phyloP scores from a whole-genome alignment of 23 tunicate species.

The Diplosoma virens region DNA sequence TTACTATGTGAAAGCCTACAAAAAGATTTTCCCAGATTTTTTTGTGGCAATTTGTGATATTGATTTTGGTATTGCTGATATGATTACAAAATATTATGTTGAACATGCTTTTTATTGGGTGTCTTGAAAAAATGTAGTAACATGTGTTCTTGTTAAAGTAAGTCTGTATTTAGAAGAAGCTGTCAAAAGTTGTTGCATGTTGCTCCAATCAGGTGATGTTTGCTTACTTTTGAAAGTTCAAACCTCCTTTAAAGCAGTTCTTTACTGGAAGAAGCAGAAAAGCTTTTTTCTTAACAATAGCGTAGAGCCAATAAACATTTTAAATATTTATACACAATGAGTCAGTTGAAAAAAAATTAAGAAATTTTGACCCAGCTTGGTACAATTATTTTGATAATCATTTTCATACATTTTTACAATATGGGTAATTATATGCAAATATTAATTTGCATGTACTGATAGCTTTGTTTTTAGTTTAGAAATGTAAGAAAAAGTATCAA shows the following conservation, averaged over 20 bases:
- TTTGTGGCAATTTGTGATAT: too few relatives aligned
- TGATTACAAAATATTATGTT: background rate
- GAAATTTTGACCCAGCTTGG: background rate
- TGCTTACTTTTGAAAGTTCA: slow-evolving; percentile 1
- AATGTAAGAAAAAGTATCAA: too few relatives aligned
- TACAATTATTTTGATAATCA: slow-evolving; percentile 7
- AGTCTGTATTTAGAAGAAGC: slow-evolving; percentile 5
- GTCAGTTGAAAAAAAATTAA: slow-evolving; percentile 10
- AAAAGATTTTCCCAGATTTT: too few relatives aligned
- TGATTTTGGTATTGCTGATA: background rate
- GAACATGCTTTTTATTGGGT: slow-evolving; percentile 21
- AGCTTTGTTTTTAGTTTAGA: too few relatives aligned
- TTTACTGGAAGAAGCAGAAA: slow-evolving; percentile 9
- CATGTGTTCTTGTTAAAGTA: background rate
- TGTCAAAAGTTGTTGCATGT: background rate
- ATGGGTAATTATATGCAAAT: background rate
- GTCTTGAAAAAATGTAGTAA: slow-evolving; percentile 21
- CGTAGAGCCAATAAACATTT: background rate
- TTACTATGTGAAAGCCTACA: too few relatives aligned
- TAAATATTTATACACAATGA: background rate
- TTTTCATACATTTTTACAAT: slow-evolving; percentile 15
- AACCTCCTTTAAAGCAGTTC: background rate
- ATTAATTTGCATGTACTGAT: too few relatives aligned
- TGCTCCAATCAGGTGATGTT: background rate
- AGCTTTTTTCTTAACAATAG: background rate